Evolutionary conservation across 2,888 invertebrate species (phyloP), one percentile per base, ranked within the genome.

Genomic region (Lacanobia wlatinum): DNA sequence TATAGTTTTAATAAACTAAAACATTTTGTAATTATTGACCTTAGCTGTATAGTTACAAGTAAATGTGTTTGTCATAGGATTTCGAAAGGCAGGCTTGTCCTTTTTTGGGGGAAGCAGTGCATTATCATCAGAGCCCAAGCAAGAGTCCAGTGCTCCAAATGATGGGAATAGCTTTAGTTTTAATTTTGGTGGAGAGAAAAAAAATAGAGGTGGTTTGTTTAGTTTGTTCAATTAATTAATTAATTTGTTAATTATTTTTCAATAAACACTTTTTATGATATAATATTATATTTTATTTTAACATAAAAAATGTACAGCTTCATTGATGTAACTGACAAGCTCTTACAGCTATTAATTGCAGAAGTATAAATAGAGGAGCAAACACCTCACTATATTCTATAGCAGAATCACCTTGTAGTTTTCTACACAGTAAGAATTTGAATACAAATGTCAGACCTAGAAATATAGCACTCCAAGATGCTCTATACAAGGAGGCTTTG

Each of bases 341-440:
- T 90, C 99, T 97, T 69, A 99, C 98, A 83, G 99, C 98, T 85
- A 99, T 97, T 76, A 99, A 96, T 91, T 99, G 98, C 69, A 99
- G 95, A 70, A 99, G 96, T 83, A 99, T 98, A 92, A 99, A 99
- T 66, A 99, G 96, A 23, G 99, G 99, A 59, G 99, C 98, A 95
- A 99, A 97, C 6, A 99, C 98, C 96, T 99, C 99, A 73, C 99
- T 98, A 90, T 98, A 99, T 90, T 98, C 98, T 81, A 98, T 97
- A 48, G 97, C 97, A 59, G 97, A 97, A 90, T 98, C 98, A 10
- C 98, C 98, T 86, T 98, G 97, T 64, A 99, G 94, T 92, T 98
- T 99, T 90, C 98, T 97, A 93, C 99, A 99, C 68, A 99, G 93
- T 84, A 99, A 96, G 95, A 98, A 98, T 94, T 99, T 99, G 91